phyloP scores from a whole-genome alignment of 1,140 invertebrate species.

The Lithobius niger region DNA sequence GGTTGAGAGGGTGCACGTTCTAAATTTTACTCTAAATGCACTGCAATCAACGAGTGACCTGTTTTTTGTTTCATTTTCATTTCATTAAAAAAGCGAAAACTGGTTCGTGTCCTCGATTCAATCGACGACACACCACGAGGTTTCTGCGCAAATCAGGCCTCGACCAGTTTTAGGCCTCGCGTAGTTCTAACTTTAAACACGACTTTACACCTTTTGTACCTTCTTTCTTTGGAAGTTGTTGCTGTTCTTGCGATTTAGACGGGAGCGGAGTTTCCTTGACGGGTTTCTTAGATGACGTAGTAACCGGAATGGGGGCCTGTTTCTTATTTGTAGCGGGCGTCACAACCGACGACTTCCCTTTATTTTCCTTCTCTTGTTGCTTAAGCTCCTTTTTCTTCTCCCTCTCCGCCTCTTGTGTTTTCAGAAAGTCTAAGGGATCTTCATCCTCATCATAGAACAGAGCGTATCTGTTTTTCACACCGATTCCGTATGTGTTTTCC shows the following conservation, averaged over 20 bases:
- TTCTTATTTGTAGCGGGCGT: constrained; percentile 41
- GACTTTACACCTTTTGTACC: no score
- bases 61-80: no score
- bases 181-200: no score
- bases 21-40: no score
- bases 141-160: no score
- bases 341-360: constrained; percentile 49
- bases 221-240: constrained; percentile 35
- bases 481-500: constrained; percentile 86
- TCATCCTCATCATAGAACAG: constrained; percentile 69
- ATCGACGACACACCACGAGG: no score
- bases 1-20: no score
- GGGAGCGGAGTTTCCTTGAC: constrained; percentile 8
- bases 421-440: constrained; percentile 75
- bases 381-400: constrained; percentile 17
- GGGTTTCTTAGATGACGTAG: constrained; percentile 10
- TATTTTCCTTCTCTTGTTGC: constrained; percentile 53
- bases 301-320: constrained; percentile 30
- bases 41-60: no score
- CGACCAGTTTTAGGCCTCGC: no score
- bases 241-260: constrained; percentile 26
- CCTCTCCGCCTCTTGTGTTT: constrained; percentile 60
- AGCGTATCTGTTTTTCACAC: constrained; percentile 79
- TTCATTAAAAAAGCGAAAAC: no score
- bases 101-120: no score